phyloP scores from a whole-genome alignment of 2,113 vertebrate genomes.

The Ciconia boyciana region DNA sequence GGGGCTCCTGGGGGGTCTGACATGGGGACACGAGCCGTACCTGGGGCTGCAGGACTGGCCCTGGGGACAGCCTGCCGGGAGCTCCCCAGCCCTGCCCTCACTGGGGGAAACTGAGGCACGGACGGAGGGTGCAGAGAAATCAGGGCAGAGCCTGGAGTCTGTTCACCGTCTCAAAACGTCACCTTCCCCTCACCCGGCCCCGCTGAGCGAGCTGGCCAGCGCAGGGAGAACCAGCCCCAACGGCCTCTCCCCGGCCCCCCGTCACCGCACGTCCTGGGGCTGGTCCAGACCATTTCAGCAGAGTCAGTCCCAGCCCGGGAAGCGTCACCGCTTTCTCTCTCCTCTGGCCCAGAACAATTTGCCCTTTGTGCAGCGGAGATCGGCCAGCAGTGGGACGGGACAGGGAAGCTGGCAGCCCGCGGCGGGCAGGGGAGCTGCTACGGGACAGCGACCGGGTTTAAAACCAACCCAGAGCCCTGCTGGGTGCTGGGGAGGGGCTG shows the following conservation, averaged over 20 bases:
- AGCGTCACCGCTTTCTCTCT: not conserved
- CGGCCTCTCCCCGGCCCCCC: not conserved
- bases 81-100: not conserved
- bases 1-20: not conserved
- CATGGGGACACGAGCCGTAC: accelerated
- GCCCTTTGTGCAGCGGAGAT: not conserved
- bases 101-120: not conserved
- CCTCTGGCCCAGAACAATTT: slow-evolving; percentile 35
- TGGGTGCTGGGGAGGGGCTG: not conserved
- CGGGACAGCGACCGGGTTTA: accelerated
- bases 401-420: not conserved
- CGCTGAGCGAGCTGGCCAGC: not conserved
- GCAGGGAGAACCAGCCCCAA: not conserved
- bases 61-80: not conserved
- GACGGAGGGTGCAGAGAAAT: not conserved
- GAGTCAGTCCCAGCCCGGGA: not conserved
- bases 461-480: not conserved
- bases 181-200: not conserved
- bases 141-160: not conserved
- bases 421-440: not conserved
- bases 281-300: not conserved
- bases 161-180: not conserved
- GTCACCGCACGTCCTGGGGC: not conserved
- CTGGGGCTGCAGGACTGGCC: not conserved
- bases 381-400: not conserved